phyloP scores from a whole-genome alignment of 2,797 vertebrate species.

The Ctenochaetus hawaiiensis region DNA sequence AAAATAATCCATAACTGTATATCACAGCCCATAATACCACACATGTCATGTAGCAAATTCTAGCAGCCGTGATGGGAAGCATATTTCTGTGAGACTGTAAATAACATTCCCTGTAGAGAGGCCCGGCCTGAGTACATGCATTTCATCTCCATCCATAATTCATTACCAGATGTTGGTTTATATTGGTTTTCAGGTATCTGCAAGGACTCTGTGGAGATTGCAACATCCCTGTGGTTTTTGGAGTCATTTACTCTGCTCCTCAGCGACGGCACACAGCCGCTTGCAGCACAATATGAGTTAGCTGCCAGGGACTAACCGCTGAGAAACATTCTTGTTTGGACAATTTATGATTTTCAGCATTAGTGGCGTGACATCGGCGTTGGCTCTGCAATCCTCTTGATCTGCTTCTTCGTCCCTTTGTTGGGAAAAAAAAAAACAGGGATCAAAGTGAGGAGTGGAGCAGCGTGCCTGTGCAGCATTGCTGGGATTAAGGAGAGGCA shows the following conservation, averaged over 20 bases:
- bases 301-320: constrained; percentile 43
- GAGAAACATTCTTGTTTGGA: constrained; percentile 53
- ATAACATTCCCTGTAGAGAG: constrained; percentile 67
- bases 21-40: constrained; percentile 45
- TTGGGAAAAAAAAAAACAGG: constrained; percentile 9
- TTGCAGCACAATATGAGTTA: constrained; percentile 34
- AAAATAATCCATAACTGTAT: constrained; percentile 51
- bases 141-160: constrained; percentile 79
- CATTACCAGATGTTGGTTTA: constrained; percentile 75
- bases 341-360: constrained; percentile 57
- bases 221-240: constrained; percentile 67
- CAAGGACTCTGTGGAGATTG: constrained; percentile 59
- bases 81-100: constrained; percentile 67
- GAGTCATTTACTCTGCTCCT: constrained; percentile 66
- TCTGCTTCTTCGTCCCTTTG: constrained; percentile 39
- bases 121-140: constrained; percentile 52
- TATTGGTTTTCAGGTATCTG: constrained; percentile 75
- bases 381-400: constrained; percentile 29
- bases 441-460: constrained; percentile 47
- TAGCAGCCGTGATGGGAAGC: constrained; percentile 46
- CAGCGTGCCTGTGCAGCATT: constrained; percentile 22
- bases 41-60: constrained; percentile 46
- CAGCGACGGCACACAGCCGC: constrained; percentile 11
- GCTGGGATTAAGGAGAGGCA: constrained; percentile 48
- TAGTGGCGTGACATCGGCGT: constrained; percentile 23